These are phyloP conservation scores for Platorchestia sp. DNA, from an alignment of 1,140 invertebrate genomes.

Conservation along the genomic window DNA sequence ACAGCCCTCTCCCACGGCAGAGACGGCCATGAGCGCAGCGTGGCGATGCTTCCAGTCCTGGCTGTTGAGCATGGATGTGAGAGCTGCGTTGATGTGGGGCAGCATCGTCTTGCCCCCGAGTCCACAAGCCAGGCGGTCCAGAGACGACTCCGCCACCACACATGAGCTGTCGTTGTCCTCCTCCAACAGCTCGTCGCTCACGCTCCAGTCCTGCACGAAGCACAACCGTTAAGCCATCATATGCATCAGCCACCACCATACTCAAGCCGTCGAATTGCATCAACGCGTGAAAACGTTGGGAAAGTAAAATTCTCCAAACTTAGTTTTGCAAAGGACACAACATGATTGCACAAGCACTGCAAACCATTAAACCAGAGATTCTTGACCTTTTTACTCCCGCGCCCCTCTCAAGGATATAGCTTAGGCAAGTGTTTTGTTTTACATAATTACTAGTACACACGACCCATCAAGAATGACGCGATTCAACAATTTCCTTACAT, in stretches of 20 bases:
- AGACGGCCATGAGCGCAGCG: slow-evolving; percentile 98
- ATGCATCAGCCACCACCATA: neutral
- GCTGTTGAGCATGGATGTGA: slow-evolving; percentile 89
- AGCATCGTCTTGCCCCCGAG: slow-evolving; percentile 96
- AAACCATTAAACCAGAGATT: no score
- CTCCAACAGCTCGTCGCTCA: slow-evolving; percentile 83
- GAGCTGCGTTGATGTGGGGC: slow-evolving; percentile 86
- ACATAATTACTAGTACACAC: no score
- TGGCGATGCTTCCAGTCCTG: slow-evolving; percentile 89
- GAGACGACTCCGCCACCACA: slow-evolving; percentile 94
- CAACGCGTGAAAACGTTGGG: no score
- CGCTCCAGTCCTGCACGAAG: slow-evolving; percentile 78
- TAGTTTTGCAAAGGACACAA: no score
- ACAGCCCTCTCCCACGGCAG: slow-evolving; percentile 97
- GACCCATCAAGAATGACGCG: no score
- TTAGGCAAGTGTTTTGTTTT: no score
- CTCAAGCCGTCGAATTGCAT: no score
- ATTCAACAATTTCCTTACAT: no score
- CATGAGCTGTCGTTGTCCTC: slow-evolving; percentile 94
- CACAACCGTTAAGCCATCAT: neutral
- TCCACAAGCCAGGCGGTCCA: slow-evolving; percentile 96
- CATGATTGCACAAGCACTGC: no score
- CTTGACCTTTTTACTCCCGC: no score
- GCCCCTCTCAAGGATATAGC: no score
- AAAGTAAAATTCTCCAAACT: neutral